These are phyloP conservation scores for Armadillidium nasatum DNA, from an alignment of 1,140 invertebrate genomes.

Conservation along the genomic window DNA sequence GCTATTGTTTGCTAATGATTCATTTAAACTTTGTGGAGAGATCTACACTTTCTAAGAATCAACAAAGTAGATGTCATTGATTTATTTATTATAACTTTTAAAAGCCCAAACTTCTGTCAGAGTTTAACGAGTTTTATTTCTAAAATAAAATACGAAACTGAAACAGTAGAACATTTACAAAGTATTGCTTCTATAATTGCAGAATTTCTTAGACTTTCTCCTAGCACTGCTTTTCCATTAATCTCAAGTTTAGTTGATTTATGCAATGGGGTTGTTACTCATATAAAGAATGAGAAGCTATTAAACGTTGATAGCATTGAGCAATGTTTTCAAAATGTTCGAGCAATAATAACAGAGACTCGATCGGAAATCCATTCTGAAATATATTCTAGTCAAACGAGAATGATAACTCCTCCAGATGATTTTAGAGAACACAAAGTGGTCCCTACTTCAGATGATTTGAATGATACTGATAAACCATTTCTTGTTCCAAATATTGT, in stretches of 20 bases:
- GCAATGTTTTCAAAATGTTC: not conserved
- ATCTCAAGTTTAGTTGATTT: not conserved
- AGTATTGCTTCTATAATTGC: not conserved
- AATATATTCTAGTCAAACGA: not conserved
- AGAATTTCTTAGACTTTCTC: too few relatives aligned
- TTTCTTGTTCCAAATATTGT: slow-evolving; percentile 59
- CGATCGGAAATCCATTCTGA: not conserved
- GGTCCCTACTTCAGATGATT: not conserved
- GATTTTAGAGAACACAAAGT: not conserved
- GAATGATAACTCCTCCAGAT: not conserved
- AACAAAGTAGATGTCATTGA: not conserved
- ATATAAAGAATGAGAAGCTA: not conserved
- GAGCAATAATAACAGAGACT: not conserved
- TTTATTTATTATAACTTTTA: not conserved
- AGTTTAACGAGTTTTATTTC: not conserved
- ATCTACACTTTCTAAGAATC: not conserved
- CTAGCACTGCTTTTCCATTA: not conserved
- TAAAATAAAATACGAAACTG: not conserved
- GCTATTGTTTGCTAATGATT: not conserved
- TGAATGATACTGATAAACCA: slow-evolving; percentile 3
- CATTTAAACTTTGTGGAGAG: not conserved
- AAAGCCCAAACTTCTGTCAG: not conserved
- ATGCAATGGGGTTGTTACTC: not conserved
- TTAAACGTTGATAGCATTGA: not conserved
- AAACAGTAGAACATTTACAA: not conserved